Conservation (phyloP, 2,888 invertebrate species). For the Drosophila kambysellisi region DNA sequence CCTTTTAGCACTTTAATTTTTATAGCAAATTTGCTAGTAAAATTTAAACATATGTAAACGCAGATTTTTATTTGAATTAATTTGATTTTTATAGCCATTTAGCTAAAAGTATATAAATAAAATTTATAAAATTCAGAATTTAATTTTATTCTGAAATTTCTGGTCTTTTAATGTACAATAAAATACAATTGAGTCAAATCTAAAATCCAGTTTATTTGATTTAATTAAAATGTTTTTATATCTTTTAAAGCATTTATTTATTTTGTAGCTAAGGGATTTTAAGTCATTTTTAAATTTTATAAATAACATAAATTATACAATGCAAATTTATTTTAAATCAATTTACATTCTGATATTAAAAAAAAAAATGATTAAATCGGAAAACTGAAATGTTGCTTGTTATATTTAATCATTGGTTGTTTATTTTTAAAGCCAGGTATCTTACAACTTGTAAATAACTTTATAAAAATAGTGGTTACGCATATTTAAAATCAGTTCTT, state of each 20-base stretch:
- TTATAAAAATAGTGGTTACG: background rate
- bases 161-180: accelerated
- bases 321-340: background rate
- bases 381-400: background rate
- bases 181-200: background rate
- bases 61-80: background rate
- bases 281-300: no score
- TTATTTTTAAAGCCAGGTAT: background rate
- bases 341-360: background rate
- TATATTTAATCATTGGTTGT: background rate
- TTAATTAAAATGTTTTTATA: background rate
- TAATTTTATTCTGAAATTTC: background rate
- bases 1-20: background rate
- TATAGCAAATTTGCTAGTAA: no score
- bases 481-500: background rate
- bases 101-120: background rate
- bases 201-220: background rate
- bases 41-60: background rate
- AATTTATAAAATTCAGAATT: background rate
- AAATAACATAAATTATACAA: background rate
- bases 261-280: background rate
- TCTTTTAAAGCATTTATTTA: background rate
- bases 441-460: background rate
- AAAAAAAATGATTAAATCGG: background rate
- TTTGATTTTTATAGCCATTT: background rate